Percentiles rank a stretch among this genome's conserved stretches.
Conservation (phyloP, 2,797 vertebrate genomes). For the Kryptopterus vitreolus region DNA sequence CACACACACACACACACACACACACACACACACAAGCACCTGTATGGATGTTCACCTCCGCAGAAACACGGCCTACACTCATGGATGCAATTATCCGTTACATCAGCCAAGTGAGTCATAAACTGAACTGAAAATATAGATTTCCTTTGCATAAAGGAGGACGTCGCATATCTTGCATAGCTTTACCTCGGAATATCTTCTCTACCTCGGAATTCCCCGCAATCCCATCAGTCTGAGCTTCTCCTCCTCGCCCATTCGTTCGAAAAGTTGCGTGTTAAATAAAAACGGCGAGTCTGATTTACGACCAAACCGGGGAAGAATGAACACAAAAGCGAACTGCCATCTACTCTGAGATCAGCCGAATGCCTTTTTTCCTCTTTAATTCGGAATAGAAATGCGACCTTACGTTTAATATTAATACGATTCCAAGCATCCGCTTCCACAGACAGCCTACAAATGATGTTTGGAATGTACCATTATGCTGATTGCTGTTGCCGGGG, state of each 20-base stretch:
- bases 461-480: neutral
- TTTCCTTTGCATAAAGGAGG: conserved; percentile 25
- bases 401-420: neutral
- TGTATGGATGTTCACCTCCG: conserved; percentile 43
- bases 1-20: conserved; percentile 33
- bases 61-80: conserved; percentile 48
- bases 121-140: conserved; percentile 46
- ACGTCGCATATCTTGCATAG: conserved; percentile 21
- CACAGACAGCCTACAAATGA: neutral
- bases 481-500: neutral
- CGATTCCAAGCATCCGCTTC: neutral
- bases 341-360: neutral
- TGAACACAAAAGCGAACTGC: too few relatives aligned
- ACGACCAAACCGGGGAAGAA: neutral
- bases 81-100: conserved; percentile 56
- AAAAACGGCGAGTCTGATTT: neutral
- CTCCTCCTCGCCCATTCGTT: neutral
- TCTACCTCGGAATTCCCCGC: conserved; percentile 14
- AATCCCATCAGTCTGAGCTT: neutral
- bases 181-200: conserved; percentile 16
- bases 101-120: conserved; percentile 61
- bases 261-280: neutral
- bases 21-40: conserved; percentile 5
- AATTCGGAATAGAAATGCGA: neutral
- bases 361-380: neutral